A percentile compares a stretch with the other conserved stretches of the same genome.
Conservation (phyloP, 2,797 vertebrate genomes). For the Sciurus carolinensis region DNA sequence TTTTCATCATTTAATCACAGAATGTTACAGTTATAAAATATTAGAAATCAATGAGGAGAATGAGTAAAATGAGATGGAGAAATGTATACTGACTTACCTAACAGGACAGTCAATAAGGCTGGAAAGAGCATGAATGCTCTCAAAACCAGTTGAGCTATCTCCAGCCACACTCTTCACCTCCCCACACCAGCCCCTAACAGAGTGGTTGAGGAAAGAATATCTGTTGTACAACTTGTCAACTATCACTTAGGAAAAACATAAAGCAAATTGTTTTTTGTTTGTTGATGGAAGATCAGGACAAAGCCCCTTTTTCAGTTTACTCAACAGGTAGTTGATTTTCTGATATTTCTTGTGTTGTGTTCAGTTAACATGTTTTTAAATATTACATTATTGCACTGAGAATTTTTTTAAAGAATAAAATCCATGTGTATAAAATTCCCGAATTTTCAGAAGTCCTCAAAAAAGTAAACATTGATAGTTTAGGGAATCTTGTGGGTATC, state of each 20-base stretch:
- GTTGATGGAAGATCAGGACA: neutral
- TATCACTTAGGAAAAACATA: neutral
- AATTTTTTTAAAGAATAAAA: neutral
- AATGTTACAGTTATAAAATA: neutral
- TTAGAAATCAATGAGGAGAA: neutral
- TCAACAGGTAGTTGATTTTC: neutral
- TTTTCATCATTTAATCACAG: slow-evolving; percentile 1
- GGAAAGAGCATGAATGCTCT: neutral
- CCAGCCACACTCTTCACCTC: neutral
- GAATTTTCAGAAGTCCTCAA: neutral
- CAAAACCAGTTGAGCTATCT: neutral
- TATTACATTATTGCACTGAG: neutral
- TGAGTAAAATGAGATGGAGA: neutral
- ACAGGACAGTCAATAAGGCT: neutral
- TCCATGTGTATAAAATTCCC: neutral
- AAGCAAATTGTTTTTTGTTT: neutral
- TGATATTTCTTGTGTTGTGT: neutral
- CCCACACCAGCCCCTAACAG: neutral
- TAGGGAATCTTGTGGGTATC: neutral
- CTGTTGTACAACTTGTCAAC: neutral
- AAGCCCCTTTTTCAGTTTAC: neutral
- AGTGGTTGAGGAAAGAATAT: neutral
- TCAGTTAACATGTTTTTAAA: slow-evolving; percentile 7
- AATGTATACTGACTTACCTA: slow-evolving; percentile 21
- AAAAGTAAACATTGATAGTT: neutral